Base-by-base conservation (phyloP, 2,113 vertebrate species). In the Calonectris borealis region DNA sequence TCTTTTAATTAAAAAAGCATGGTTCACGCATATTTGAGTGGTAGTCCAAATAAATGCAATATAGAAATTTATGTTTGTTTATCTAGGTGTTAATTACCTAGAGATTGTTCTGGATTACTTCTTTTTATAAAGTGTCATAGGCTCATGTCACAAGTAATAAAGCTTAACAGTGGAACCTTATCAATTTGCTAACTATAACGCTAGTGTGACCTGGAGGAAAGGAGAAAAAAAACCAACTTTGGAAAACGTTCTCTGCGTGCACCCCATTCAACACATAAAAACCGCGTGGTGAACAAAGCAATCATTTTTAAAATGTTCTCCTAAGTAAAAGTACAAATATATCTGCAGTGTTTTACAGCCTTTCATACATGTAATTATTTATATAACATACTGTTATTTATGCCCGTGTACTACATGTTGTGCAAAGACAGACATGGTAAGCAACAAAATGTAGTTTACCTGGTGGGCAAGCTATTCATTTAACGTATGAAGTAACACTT, bases 21-120 rank as follows among this genome's bases (percentile, higher is more conserved):
- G 99, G 99, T 99, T 99, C 99, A 99, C 99, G 99, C 99, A 99
- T 99, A 99, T 99, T 99, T 99, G 99, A 99, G 99, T 99, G 99
- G 99, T 99, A 99, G 99, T 99, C 99, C 99, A 99, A 99, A 99
- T 99, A 99, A 99, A 99, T 98, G 99, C 99, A 99, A 99, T 99
- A 99, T 99, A 99, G 98, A 99, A 99, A 99, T 99, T 99, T 99
- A 99, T 99, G 99, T 99, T 99, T 99, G 99, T 99, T 99, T 99
- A 99, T 99, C 99, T 99, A 99, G 98, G 98, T 99, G 99, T 99
- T 99, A 99, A 99, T 99, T 99, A 99, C 99, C 98, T 98, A 98
- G 99, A 99, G 99, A 99, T 99, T 99, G 99, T 99, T 99, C 98
- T 98, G 98, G 98, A 99, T 99, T 99, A 98, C 98, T 98, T 98